These are phyloP conservation scores for Ctenochaetus hawaiiensis DNA, from an alignment of 2,797 vertebrate species.

Conservation along the genomic window DNA sequence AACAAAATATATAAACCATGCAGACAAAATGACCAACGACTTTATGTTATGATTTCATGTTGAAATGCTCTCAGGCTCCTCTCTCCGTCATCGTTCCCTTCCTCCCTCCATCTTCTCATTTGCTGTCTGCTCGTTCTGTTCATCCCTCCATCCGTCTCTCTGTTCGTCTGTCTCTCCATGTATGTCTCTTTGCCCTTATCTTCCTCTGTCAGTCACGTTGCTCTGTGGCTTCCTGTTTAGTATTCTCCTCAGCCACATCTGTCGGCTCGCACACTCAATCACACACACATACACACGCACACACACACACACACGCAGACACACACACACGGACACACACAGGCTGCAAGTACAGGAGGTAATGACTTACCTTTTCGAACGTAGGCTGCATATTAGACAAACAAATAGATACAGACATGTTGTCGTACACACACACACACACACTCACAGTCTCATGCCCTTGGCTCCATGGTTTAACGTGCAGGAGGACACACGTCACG, in stretches of 20 bases:
- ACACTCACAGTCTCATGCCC: constrained; percentile 12
- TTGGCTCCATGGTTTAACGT: constrained; percentile 29
- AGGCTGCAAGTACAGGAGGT: background rate
- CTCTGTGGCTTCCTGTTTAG: constrained; percentile 44
- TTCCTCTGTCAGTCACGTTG: constrained; percentile 40
- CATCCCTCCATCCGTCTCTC: constrained; percentile 4
- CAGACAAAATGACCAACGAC: too few relatives aligned
- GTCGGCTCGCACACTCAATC: constrained; percentile 25
- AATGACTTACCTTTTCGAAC: constrained; percentile 42
- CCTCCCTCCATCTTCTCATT: constrained; percentile 6
- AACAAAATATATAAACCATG: too few relatives aligned
- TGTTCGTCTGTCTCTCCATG: constrained; percentile 1
- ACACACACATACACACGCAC: constrained; percentile 26
- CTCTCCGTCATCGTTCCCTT: background rate
- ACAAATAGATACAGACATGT: constrained; percentile 20
- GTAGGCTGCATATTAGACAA: constrained; percentile 29
- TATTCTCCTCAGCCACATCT: constrained; percentile 68
- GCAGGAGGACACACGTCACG: constrained; percentile 41
- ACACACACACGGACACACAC: constrained; percentile 22
- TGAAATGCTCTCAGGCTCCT: background rate
- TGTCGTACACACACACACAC: background rate
- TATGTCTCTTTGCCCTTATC: constrained; percentile 47
- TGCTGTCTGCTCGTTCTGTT: constrained; percentile 6
- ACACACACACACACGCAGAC: constrained; percentile 20
- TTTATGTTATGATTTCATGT: too few relatives aligned